Evolutionary conservation across 2,113 vertebrate species (phyloP), one percentile per base, ranked within the genome.

Genomic region (Setophaga kirtlandii): DNA sequence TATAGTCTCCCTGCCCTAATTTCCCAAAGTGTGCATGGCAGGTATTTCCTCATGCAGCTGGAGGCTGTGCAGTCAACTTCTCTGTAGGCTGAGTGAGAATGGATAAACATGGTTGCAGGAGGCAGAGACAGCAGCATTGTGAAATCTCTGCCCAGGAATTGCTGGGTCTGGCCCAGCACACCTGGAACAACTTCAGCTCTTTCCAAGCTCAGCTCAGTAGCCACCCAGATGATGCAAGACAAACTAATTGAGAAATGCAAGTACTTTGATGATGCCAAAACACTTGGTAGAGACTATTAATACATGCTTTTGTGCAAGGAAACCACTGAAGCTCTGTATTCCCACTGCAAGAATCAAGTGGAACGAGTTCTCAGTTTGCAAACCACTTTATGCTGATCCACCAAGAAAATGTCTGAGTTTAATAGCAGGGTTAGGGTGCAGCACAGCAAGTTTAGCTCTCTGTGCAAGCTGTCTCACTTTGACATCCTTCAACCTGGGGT

Each of bases 21-120:
- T 80, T 77, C 83, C 63, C 28, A 3, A 71, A 58, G 15, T 0
- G 1, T 5, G 7, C 39, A 39, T 0, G 0, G 28, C 17, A 60
- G 33, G 25, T 28, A 33, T 39, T 64, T 67, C 47, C 25, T 50
- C 21, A 9, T 2, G 10, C 5, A 24, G 8, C 1, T 63, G 52
- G 33, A 75, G 47, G 30, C 19, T 52, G 23, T 4, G 3, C 25
- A 70, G 37, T 20, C 20, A 44, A 0, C 68, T 27, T 15, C 20
- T 62, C 17, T 42, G n/a, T 12, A 44, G 17, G 41, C 37, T 84
- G 52, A 69, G 67, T 1, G 0, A 1, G 25, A n/a, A 33, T 30
- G 39, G 33, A 42, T 52, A 75, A 37, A 42, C 39, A 12, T 0
- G 3, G n/a, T 10, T 64, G 23, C 56, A 47, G 78, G 30, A 82